Evolutionary conservation across 2,113 vertebrate species (phyloP).

Genomic region (Cephalopterus ornatus): DNA sequence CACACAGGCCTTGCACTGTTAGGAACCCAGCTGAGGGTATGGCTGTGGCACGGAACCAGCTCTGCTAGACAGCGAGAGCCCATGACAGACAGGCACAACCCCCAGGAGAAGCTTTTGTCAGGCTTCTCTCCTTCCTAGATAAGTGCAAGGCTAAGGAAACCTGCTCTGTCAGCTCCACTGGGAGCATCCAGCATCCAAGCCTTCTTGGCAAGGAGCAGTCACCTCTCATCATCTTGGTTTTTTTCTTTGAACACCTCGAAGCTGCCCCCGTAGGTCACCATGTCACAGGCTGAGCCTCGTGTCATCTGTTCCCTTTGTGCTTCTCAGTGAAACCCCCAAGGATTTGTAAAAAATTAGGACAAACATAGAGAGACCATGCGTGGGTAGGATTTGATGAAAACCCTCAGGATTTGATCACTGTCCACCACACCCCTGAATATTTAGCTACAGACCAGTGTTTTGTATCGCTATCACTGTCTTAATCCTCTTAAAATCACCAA

Average conservation of each 20-base stretch:
- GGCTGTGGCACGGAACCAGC: background rate
- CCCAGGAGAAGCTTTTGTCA: background rate
- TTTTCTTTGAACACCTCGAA: background rate
- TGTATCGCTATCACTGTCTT: background rate
- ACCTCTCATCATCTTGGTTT: background rate
- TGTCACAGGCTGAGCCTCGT: background rate
- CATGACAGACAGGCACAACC: background rate
- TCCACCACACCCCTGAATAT: background rate
- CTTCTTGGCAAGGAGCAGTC: background rate
- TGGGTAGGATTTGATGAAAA: background rate
- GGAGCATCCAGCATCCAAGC: background rate
- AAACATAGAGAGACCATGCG: background rate
- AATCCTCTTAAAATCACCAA: background rate
- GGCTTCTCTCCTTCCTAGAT: background rate
- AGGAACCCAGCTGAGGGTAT: rapidly evolving
- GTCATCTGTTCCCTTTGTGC: background rate
- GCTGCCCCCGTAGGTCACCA: background rate
- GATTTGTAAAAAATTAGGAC: background rate
- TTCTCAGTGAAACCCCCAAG: background rate
- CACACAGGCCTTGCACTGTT: background rate
- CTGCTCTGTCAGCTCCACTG: background rate
- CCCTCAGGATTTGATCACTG: background rate
- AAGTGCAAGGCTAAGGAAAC: background rate
- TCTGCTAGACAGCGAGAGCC: background rate
- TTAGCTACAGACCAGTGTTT: background rate